Percentiles rank a stretch among this genome's conserved stretches.
These are phyloP conservation scores for Cosmorhoe ocellata DNA, from an alignment of 2,888 invertebrate species.

Conservation along the genomic window DNA sequence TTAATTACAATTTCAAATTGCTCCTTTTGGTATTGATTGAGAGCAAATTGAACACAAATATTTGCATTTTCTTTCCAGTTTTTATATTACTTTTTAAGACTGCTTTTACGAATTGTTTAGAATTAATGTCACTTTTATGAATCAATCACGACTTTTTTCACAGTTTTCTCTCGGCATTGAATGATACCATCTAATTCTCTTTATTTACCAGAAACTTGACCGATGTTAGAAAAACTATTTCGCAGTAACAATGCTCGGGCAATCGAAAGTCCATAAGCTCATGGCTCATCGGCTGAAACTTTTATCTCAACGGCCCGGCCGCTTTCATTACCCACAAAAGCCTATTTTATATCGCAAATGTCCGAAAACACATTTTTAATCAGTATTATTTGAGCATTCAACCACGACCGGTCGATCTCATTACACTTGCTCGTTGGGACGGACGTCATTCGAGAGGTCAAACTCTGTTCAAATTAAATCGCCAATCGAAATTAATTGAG, in stretches of 20 bases:
- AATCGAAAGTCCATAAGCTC: background rate
- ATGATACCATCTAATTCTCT: no score
- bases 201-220: no score
- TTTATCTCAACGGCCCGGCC: conserved; percentile 11
- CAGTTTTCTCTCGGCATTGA: no score
- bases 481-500: conserved; percentile 60
- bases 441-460: conserved; percentile 48
- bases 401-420: conserved; percentile 43
- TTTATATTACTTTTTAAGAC: background rate
- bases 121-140: no score
- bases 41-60: conserved; percentile 48
- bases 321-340: conserved; percentile 6
- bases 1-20: conserved; percentile 73
- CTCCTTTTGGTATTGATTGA: conserved; percentile 56
- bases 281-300: conserved; percentile 8
- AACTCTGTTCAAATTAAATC: conserved; percentile 58
- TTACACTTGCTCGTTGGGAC: conserved; percentile 47
- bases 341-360: conserved; percentile 19
- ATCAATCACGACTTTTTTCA: no score
- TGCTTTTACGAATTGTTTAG: no score
- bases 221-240: no score
- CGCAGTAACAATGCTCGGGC: background rate
- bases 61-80: background rate
- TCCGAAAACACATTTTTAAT: conserved; percentile 39
- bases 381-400: conserved; percentile 38